A percentile compares a stretch with the other conserved stretches of the same genome.
These are phyloP conservation scores for Thryonomys swinderianus DNA, from an alignment of 2,113 vertebrate genomes.

Conservation along the genomic window DNA sequence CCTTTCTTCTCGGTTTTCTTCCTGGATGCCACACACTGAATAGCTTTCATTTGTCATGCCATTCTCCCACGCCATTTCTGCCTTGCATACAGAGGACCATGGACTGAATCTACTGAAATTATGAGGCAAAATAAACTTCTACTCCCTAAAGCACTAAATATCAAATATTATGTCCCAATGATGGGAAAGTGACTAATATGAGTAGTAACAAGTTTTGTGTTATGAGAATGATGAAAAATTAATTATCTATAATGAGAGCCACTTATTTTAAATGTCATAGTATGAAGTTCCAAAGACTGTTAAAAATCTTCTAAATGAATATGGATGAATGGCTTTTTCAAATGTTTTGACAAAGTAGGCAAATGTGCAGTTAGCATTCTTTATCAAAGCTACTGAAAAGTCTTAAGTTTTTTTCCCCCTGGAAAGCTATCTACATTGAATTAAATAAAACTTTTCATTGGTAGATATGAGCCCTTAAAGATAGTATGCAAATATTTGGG, in stretches of 20 bases:
- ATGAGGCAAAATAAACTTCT: not conserved
- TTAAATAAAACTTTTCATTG: constrained; percentile 48
- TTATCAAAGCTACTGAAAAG: constrained; percentile 59
- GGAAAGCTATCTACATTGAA: constrained; percentile 32
- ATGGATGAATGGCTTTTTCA: constrained; percentile 49
- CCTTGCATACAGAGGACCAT: not conserved
- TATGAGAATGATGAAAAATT: not conserved
- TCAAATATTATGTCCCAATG: not conserved
- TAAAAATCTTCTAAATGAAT: constrained; percentile 64
- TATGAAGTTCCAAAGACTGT: constrained; percentile 59
- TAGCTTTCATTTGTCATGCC: not conserved
- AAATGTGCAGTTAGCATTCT: constrained; percentile 62
- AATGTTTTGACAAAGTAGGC: constrained; percentile 52
- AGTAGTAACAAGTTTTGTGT: not conserved
- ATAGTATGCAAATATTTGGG: constrained; percentile 17
- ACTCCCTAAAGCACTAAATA: not conserved
- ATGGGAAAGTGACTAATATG: not conserved
- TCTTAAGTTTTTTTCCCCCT: not conserved
- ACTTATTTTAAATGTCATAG: constrained; percentile 6
- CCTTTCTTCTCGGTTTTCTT: not conserved
- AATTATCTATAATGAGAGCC: not conserved
- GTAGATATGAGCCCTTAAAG: constrained; percentile 43
- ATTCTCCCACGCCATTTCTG: not conserved
- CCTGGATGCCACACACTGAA: not conserved
- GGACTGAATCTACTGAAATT: not conserved